phyloP scores from a whole-genome alignment of 2,797 vertebrate species.

The Hydrophis major region DNA sequence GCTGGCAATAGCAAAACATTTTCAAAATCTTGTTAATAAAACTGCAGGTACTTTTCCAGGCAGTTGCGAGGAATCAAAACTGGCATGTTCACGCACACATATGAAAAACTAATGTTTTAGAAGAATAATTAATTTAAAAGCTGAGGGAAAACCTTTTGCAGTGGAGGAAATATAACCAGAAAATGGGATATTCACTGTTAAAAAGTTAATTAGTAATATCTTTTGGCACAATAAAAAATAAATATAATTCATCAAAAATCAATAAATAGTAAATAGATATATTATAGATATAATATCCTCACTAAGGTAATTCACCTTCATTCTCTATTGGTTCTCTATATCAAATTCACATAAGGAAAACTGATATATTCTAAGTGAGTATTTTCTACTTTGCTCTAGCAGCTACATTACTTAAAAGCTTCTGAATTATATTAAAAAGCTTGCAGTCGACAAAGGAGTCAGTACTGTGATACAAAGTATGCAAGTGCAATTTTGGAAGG shows the following conservation, averaged over 20 bases:
- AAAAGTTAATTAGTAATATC: neutral
- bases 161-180: neutral
- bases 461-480: neutral
- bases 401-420: conserved; percentile 31
- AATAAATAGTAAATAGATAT: neutral
- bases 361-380: conserved; percentile 26
- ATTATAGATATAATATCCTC: neutral
- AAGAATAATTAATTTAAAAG: neutral
- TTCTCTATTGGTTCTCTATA: neutral
- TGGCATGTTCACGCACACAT: neutral
- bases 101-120: neutral
- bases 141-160: neutral
- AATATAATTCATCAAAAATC: neutral
- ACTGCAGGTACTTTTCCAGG: neutral
- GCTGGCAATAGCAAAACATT: neutral
- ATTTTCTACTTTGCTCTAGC: conserved; percentile 39
- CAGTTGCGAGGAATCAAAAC: neutral
- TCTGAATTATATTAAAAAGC: conserved; percentile 27
- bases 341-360: conserved; percentile 17
- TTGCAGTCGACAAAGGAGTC: conserved; percentile 13
- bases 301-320: neutral
- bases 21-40: neutral
- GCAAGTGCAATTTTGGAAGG: conserved; percentile 4
- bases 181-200: neutral
- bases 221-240: neutral